Percentiles rank a stretch among this genome's conserved stretches.
phyloP scores from a whole-genome alignment of 2,797 vertebrate species.

The Chelon labrosus region DNA sequence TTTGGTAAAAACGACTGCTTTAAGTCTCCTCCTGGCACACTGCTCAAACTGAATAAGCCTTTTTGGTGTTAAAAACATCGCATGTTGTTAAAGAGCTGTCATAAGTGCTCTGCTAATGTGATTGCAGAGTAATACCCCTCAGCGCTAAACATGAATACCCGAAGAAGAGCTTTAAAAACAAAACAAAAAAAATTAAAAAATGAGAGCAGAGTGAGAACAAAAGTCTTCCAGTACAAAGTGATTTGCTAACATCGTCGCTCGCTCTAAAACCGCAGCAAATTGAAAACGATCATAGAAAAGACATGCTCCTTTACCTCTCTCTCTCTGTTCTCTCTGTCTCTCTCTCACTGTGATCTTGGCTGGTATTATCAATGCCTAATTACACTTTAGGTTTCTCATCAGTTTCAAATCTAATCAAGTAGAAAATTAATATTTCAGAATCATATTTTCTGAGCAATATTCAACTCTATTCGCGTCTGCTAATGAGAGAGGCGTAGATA shows the following conservation, averaged over 20 bases:
- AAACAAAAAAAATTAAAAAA: constrained; percentile 1
- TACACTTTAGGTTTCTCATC: constrained; percentile 78
- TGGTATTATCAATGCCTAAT: constrained; percentile 77
- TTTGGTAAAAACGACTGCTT: constrained; percentile 51
- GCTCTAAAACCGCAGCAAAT: constrained; percentile 26
- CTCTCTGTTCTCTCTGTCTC: constrained; percentile 14
- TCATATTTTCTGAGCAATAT: constrained; percentile 67
- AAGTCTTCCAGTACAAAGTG: constrained; percentile 22
- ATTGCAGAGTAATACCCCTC: constrained; percentile 60
- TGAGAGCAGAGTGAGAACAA: constrained; percentile 15
- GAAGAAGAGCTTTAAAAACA: constrained; percentile 28
- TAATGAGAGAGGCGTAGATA: constrained; percentile 69
- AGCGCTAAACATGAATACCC: constrained; percentile 28
- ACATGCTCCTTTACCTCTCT: constrained; percentile 6
- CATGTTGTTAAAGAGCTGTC: constrained; percentile 62
- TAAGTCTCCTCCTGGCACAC: constrained; percentile 41
- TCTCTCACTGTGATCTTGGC: constrained; percentile 43
- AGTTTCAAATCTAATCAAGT: constrained; percentile 77
- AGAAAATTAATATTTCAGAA: constrained; percentile 81
- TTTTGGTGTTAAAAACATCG: constrained; percentile 54
- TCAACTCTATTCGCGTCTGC: constrained; percentile 63
- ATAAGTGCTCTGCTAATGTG: constrained; percentile 69
- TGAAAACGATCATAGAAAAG: constrained; percentile 35
- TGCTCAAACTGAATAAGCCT: constrained; percentile 36
- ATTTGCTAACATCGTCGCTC: constrained; percentile 38